phyloP scores from a whole-genome alignment of 1,140 invertebrate species.

The Achroia grisella region DNA sequence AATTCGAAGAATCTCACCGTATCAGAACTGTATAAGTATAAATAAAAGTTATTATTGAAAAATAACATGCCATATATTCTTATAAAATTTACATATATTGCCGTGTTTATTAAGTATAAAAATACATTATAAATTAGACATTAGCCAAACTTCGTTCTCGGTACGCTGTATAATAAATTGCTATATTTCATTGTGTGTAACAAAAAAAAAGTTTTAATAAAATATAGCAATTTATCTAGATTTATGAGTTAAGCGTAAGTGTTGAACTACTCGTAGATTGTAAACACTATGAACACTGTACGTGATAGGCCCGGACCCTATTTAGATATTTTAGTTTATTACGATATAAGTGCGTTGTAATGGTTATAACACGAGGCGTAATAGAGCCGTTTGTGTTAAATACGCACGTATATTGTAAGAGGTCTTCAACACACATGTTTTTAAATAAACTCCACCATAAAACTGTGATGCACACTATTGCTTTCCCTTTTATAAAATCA shows the following conservation, averaged over 20 bases:
- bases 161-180: conserved; percentile 33
- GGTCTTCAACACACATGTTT: too few species aligned
- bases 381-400: too few species aligned
- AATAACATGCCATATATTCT: conserved; percentile 70
- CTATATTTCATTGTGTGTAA: conserved; percentile 35
- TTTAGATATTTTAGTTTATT: too few species aligned
- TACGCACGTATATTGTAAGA: too few species aligned
- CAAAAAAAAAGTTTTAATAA: conserved; percentile 23
- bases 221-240: conserved; percentile 38
- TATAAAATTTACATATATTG: conserved; percentile 59
- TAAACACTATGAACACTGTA: conserved; percentile 7
- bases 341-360: too few species aligned
- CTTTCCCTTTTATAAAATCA: too few species aligned
- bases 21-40: conserved; percentile 25
- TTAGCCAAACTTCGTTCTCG: conserved; percentile 4
- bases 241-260: too few species aligned
- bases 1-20: background rate
- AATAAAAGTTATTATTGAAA: conserved; percentile 46
- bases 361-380: too few species aligned
- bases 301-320: background rate
- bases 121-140: conserved; percentile 23
- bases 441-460: too few species aligned
- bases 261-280: background rate
- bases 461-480: too few species aligned
- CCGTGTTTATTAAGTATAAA: conserved; percentile 48